Evolutionary conservation across 2,888 invertebrate genomes (phyloP).

Genomic region (Drosophila neutralis): DNA sequence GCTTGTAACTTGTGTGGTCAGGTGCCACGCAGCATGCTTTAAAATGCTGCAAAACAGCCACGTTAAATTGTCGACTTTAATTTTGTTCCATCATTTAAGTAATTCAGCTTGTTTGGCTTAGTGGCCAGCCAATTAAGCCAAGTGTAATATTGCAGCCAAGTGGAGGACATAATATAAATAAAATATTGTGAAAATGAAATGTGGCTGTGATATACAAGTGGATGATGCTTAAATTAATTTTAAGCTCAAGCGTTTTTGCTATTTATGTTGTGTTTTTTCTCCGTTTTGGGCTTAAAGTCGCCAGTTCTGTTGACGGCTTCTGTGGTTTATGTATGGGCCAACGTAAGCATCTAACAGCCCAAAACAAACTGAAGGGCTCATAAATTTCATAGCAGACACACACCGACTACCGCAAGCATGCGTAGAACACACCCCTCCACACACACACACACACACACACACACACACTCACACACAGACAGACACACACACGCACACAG

Average conservation of each 20-base stretch:
- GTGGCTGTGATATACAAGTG: conserved; percentile 42
- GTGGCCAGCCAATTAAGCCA: conserved; percentile 56
- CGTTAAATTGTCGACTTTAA: conserved; percentile 3
- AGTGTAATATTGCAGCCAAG: conserved; percentile 37
- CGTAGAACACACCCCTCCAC: neutral
- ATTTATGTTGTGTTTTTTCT: neutral
- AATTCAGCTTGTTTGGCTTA: conserved; percentile 26
- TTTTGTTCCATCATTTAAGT: conserved; percentile 29
- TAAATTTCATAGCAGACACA: conserved; percentile 57
- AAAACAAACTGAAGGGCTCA: conserved; percentile 43
- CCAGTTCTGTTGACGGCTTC: conserved; percentile 19
- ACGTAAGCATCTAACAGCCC: conserved; percentile 22
- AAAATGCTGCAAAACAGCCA: conserved; percentile 15
- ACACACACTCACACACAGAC: conserved; percentile 7
- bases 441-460: conserved; percentile 6
- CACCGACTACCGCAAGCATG: conserved; percentile 13
- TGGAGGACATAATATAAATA: conserved; percentile 33
- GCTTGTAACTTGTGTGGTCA: conserved; percentile 23
- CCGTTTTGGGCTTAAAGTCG: conserved; percentile 14
- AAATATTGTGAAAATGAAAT: conserved; percentile 24
- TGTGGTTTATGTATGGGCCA: conserved; percentile 31
- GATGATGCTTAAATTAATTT: conserved; percentile 53
- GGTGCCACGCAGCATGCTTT: neutral
- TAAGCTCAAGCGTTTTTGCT: conserved; percentile 22
- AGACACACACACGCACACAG: neutral